Evolutionary conservation across 2,888 invertebrate species (phyloP), one percentile per base, ranked within the genome.

Genomic region (Congeria kusceri): DNA sequence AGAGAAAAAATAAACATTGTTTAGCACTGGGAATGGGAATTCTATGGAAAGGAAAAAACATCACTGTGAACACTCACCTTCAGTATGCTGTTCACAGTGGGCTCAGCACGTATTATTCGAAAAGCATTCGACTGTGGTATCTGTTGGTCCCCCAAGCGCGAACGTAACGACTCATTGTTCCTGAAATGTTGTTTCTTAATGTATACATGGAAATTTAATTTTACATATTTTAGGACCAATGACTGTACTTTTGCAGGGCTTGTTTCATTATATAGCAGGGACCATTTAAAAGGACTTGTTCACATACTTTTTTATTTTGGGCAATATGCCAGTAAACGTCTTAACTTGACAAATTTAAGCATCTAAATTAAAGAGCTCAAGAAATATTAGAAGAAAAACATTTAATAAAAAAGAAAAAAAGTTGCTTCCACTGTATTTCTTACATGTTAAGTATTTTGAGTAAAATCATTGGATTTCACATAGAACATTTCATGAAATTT

Each of bases 81-180:
- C 15, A 98, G 95, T 85, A 98, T 97, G 15, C 97, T 97, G 32
- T 96, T 96, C 15, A 98, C 94, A 7, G 98, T 98, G 11, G 97
- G 96, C 92, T 98, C 98, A 0, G 98, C 98, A 85, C 97, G 95
- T 77, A 97, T 94, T 93, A 92, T 96, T 95, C 87, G 96, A 94
- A 86, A 95, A 11, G 91, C 89, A 59, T 59, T 95, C 94, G 13
- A 95, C 66, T 91, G 91, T 5, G 86, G 82, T 46, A 82, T 59
- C 53, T 66, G 71, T 23, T 63, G 57, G 27, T 72, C 71, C 39
- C 27, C 58, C 15, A 47, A 27, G 5, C 61, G 61, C 11, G 68
- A 46, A 27, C 29, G 27, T 0, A 28, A 11, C 1, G 59, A 28
- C 20, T 69, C 68, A 28, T 23, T 61, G 2, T 46, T 28, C 20